Conservation (phyloP, 2,888 invertebrate species). For the Apotomis betuletana region DNA sequence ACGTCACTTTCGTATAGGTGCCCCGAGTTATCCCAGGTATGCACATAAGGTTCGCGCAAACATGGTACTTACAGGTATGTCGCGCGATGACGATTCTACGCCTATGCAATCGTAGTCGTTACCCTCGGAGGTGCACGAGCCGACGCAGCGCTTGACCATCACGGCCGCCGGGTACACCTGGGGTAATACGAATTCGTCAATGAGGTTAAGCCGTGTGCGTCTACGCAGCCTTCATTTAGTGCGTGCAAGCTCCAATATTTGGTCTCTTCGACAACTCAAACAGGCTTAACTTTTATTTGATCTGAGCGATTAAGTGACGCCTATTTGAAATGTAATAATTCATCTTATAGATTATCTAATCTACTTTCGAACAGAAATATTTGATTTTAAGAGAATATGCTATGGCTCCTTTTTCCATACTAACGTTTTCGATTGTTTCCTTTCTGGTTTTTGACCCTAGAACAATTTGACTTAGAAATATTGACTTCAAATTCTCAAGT, state of each 20-base stretch:
- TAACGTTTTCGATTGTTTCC: too few species aligned
- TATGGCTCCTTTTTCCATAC: too few species aligned
- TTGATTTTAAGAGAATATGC: background rate
- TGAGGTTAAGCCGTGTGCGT: constrained; percentile 49
- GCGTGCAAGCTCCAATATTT: background rate
- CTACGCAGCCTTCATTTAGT: constrained; percentile 2
- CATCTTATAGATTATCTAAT: background rate
- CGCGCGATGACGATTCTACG: constrained; percentile 58
- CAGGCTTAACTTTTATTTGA: background rate
- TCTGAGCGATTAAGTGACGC: background rate
- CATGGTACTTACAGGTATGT: constrained; percentile 71
- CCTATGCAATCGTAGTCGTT: constrained; percentile 62
- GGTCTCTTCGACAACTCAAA: background rate
- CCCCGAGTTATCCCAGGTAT: too few species aligned
- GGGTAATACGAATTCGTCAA: constrained; percentile 58
- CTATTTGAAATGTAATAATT: background rate
- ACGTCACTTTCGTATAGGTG: too few species aligned
- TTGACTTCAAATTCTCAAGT: background rate
- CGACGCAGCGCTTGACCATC: constrained; percentile 77
- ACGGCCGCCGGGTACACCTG: constrained; percentile 75
- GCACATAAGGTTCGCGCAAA: constrained; percentile 54
- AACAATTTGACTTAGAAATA: background rate
- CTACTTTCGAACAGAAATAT: constrained; percentile 1
- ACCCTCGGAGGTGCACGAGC: constrained; percentile 69
- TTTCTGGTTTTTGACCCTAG: too few species aligned